phyloP scores from a whole-genome alignment of 37 sponge, comb jelly and placozoan species.

The Tethya wilhelma region DNA sequence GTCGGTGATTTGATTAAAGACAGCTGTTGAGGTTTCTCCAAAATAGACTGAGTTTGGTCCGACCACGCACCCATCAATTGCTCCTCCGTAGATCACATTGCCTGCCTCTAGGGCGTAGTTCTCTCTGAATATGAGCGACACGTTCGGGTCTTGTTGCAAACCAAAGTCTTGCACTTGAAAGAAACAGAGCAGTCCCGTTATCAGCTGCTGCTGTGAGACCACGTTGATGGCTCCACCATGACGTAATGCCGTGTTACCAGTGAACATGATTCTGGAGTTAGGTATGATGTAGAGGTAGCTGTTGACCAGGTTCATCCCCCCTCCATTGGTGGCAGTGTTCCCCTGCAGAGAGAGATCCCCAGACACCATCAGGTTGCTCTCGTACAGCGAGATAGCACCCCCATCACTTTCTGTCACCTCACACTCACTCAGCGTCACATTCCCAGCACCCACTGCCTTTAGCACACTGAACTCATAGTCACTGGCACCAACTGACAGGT shows the following conservation, averaged over 20 bases:
- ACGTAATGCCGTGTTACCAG: not conserved
- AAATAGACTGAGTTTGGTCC: not conserved
- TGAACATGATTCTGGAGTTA: not conserved
- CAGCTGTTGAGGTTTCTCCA: not conserved
- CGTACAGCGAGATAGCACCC: not conserved
- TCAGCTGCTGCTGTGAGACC: not conserved
- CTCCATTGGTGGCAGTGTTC: not conserved
- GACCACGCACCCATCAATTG: slow-evolving; percentile 10
- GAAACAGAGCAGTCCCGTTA: slow-evolving; percentile 8
- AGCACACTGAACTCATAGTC: not conserved
- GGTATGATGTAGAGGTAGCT: not conserved
- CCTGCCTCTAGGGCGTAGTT: slow-evolving; percentile 15
- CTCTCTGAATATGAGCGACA: slow-evolving; percentile 1
- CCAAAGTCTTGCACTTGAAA: not conserved
- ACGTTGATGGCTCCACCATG: slow-evolving; percentile 3
- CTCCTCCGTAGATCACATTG: slow-evolving; percentile 23
- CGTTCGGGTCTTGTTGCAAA: too few species aligned
- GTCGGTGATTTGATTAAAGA: slow-evolving; percentile 1
- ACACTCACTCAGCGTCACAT: not conserved
- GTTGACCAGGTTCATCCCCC: not conserved
- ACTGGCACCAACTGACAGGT: not conserved
- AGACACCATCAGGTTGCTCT: not conserved
- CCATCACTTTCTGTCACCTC: not conserved
- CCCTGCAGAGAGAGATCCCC: not conserved
- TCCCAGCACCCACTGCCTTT: not conserved